These are phyloP conservation scores for Drosophila varians DNA, from an alignment of 1,140 invertebrate species.

Conservation along the genomic window DNA sequence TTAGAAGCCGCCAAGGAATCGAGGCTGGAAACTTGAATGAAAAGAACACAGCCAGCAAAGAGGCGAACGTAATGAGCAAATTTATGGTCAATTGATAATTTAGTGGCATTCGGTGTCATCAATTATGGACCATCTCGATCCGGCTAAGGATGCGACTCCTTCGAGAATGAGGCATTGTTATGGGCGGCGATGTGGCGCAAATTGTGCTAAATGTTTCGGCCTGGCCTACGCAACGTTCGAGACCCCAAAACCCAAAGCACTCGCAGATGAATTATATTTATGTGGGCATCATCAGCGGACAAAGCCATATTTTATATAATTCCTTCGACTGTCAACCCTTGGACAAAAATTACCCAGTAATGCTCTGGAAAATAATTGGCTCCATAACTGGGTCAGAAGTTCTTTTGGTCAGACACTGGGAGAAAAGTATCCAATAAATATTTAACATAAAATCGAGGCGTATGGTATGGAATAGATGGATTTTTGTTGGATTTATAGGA, in stretches of 20 bases:
- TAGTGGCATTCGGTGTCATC: slow-evolving; percentile 83
- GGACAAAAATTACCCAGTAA: slow-evolving; percentile 31
- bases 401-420: neutral
- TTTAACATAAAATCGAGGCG: neutral
- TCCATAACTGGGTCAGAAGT: slow-evolving; percentile 54
- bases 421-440: neutral
- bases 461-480: neutral
- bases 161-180: slow-evolving; percentile 83
- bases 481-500: neutral
- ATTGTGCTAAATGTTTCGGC: slow-evolving; percentile 81
- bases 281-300: slow-evolving; percentile 40
- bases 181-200: slow-evolving; percentile 81
- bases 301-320: slow-evolving; percentile 50
- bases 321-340: slow-evolving; percentile 43
- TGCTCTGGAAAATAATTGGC: slow-evolving; percentile 3
- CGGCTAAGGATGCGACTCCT: slow-evolving; percentile 3
- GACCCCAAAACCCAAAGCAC: neutral
- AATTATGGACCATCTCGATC: slow-evolving; percentile 60
- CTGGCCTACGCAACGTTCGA: slow-evolving; percentile 45
- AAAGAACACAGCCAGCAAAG: slow-evolving; percentile 28
- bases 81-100: slow-evolving; percentile 84
- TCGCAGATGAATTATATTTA: slow-evolving; percentile 68
- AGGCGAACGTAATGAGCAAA: slow-evolving; percentile 81
- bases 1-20: slow-evolving; percentile 13
- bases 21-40: slow-evolving; percentile 61